A percentile compares a stretch with the other conserved stretches of the same genome.
Conservation (phyloP, 2,797 vertebrate genomes). For the Brotogeris chrysoptera region DNA sequence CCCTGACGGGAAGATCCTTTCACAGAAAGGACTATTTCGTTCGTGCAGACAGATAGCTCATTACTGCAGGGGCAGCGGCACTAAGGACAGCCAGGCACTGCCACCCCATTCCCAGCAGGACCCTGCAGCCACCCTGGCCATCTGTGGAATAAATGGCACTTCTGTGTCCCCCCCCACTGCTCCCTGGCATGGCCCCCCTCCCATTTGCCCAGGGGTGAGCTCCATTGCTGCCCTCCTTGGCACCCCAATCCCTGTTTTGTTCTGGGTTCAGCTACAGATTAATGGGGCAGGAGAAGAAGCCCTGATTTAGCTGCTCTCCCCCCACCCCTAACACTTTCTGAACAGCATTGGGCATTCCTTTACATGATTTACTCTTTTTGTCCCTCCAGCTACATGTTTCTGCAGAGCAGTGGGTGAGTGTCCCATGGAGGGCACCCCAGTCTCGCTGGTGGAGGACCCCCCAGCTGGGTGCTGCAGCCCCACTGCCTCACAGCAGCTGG, state of each 20-base stretch:
- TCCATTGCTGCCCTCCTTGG: background rate
- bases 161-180: background rate
- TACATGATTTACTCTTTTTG: background rate
- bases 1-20: conserved; percentile 85
- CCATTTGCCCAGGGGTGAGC: background rate
- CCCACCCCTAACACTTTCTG: no score
- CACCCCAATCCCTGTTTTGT: fast-evolving
- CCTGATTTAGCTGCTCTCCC: background rate
- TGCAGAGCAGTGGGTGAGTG: background rate
- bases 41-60: conserved; percentile 64
- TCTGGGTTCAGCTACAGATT: fast-evolving
- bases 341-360: fast-evolving
- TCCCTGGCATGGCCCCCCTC: background rate
- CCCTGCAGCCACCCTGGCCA: background rate
- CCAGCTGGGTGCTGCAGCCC: background rate
- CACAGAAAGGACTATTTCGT: conserved; percentile 91
- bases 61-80: background rate
- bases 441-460: fast-evolving
- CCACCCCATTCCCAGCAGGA: background rate
- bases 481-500: background rate
- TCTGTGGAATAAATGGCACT: conserved; percentile 46
- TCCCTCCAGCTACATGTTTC: background rate
- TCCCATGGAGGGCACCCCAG: background rate
- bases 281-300: background rate
- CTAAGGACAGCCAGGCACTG: background rate